A percentile compares a stretch with the other conserved stretches of the same genome.
Conservation (phyloP, 2,797 vertebrate genomes). For the Petrocephalus sullivani region DNA sequence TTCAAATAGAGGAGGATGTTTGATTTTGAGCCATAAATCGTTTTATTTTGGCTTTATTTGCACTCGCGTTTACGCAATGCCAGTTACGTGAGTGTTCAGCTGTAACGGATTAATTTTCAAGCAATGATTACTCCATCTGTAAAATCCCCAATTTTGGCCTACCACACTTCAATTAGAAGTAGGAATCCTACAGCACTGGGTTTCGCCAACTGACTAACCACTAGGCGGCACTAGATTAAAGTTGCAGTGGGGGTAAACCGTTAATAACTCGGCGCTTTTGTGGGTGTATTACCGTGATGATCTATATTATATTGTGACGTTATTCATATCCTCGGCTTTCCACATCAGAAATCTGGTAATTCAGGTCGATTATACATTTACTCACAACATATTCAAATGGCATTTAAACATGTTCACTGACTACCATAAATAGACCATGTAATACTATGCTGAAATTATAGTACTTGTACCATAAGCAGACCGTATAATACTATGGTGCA, state of each 20-base stretch:
- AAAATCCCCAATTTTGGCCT: neutral
- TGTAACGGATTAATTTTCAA: neutral
- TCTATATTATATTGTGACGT: neutral
- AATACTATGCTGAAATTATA: neutral
- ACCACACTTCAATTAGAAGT: neutral
- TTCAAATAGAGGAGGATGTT: neutral
- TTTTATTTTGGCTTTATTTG: neutral
- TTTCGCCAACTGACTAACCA: neutral
- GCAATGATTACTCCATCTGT: conserved; percentile 11
- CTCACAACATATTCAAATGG: neutral
- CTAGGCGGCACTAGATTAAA: conserved; percentile 17
- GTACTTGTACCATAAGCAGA: neutral
- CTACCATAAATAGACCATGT: neutral
- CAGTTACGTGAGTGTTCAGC: neutral
- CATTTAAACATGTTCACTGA: neutral
- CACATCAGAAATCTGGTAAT: neutral
- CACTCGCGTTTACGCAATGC: neutral
- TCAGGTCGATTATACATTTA: conserved; percentile 1
- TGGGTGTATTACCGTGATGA: neutral
- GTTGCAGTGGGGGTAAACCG: neutral
- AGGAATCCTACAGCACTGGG: neutral
- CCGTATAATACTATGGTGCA: conserved; percentile 6
- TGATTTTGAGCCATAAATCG: neutral
- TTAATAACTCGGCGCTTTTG: neutral
- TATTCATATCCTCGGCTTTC: neutral